Conservation (phyloP, 2,797 vertebrate genomes). For the Sandelia bainsii region DNA sequence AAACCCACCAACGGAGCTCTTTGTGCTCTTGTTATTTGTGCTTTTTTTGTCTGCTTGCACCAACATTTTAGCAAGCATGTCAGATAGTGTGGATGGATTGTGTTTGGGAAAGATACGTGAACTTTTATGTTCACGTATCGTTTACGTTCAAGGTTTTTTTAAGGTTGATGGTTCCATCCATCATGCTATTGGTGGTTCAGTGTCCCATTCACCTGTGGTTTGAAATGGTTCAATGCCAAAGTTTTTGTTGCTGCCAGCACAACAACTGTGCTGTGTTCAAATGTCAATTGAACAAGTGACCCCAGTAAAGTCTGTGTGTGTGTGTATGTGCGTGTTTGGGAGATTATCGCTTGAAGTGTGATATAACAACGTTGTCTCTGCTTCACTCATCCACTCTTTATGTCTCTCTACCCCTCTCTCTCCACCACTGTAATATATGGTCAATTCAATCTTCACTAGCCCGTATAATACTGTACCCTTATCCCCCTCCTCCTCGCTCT, state of each 20-base stretch:
- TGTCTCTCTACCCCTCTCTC: constrained; percentile 20
- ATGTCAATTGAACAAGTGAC: constrained; percentile 40
- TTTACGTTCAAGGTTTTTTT: background rate
- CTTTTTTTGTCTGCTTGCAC: too few relatives aligned
- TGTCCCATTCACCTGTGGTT: constrained; percentile 22
- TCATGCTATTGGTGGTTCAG: background rate
- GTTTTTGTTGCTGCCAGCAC: background rate
- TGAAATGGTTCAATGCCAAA: constrained; percentile 13
- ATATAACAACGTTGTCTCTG: constrained; percentile 52
- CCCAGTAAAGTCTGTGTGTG: constrained; percentile 12
- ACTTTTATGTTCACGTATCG: too few relatives aligned
- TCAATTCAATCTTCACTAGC: constrained; percentile 43
- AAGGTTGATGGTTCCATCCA: background rate
- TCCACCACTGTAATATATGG: constrained; percentile 30
- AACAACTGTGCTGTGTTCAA: constrained; percentile 21
- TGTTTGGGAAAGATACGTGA: too few relatives aligned
- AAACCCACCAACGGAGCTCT: too few relatives aligned
- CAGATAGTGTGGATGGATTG: too few relatives aligned
- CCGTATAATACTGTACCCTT: constrained; percentile 22
- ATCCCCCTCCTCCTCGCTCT: background rate
- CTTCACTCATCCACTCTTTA: constrained; percentile 35
- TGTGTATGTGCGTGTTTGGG: constrained; percentile 17
- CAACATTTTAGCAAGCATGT: too few relatives aligned
- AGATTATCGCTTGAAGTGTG: constrained; percentile 43
- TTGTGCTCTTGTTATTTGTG: too few relatives aligned